phyloP scores from a whole-genome alignment of 1,140 invertebrate genomes.

The Nephila pilipes region DNA sequence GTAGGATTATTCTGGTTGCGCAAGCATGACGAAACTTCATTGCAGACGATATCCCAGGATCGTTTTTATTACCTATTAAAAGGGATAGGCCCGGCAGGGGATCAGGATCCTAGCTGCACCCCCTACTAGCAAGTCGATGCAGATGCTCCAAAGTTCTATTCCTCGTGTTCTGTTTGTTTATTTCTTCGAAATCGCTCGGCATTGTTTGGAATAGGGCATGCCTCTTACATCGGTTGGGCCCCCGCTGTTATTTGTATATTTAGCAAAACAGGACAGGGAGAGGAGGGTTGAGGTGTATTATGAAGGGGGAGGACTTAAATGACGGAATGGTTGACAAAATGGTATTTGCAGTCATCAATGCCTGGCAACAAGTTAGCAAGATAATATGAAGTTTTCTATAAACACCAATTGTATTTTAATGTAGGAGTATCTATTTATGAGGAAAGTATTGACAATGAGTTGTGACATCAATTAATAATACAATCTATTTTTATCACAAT shows the following conservation, averaged over 20 bases:
- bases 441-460: too few species aligned
- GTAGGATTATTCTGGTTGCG: constrained; percentile 63
- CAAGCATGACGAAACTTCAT: constrained; percentile 54
- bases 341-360: neutral
- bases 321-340: neutral
- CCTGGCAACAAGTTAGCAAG: constrained; percentile 1
- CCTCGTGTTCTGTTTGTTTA: constrained; percentile 34
- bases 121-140: constrained; percentile 11
- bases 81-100: constrained; percentile 39
- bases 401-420: neutral
- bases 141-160: constrained; percentile 43
- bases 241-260: constrained; percentile 11
- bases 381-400: neutral
- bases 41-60: constrained; percentile 23
- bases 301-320: neutral
- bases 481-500: too few species aligned
- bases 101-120: constrained; percentile 27
- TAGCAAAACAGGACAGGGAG: constrained; percentile 1
- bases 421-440: neutral
- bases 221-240: constrained; percentile 37
- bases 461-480: too few species aligned
- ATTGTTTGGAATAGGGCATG: constrained; percentile 24
- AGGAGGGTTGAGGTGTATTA: neutral
- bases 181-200: neutral
- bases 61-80: constrained; percentile 74